Percentiles rank a stretch among this genome's conserved stretches.
phyloP scores from a whole-genome alignment of 2,888 invertebrate species.

The Diarsia mendica region DNA sequence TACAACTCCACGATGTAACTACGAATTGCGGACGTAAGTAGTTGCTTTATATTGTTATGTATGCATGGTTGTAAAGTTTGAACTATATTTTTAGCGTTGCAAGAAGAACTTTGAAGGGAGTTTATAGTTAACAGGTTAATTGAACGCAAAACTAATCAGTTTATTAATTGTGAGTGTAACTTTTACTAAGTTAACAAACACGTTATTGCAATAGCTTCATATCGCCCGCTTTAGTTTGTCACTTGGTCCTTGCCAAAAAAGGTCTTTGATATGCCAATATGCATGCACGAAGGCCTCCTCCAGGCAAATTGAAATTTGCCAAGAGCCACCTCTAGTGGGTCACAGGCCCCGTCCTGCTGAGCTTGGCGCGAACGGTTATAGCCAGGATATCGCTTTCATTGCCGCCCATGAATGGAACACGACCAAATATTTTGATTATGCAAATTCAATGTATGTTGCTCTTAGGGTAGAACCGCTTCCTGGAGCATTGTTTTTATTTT shows the following conservation, averaged over 20 bases:
- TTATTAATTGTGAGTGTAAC: not conserved
- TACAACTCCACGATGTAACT: too few species aligned
- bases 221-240: constrained; percentile 4
- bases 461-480: constrained; percentile 12
- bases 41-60: not conserved
- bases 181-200: not conserved
- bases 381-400: constrained; percentile 57
- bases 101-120: not conserved
- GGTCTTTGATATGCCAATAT: constrained; percentile 80
- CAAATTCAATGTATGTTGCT: constrained; percentile 42
- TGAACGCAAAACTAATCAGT: not conserved
- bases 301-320: constrained; percentile 81
- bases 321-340: constrained; percentile 61
- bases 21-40: not conserved
- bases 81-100: not conserved
- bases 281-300: constrained; percentile 76
- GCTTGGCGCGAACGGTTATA: constrained; percentile 64
- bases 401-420: constrained; percentile 39
- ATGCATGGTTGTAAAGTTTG: not conserved
- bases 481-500: constrained; percentile 26
- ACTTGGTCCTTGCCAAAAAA: constrained; percentile 49
- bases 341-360: constrained; percentile 59
- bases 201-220: not conserved
- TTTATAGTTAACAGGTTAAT: not conserved
- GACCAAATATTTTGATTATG: constrained; percentile 46